Percentiles rank a stretch among this genome's conserved stretches.
phyloP scores from a whole-genome alignment of 1,140 invertebrate species.

The Aphaenogaster rudis region DNA sequence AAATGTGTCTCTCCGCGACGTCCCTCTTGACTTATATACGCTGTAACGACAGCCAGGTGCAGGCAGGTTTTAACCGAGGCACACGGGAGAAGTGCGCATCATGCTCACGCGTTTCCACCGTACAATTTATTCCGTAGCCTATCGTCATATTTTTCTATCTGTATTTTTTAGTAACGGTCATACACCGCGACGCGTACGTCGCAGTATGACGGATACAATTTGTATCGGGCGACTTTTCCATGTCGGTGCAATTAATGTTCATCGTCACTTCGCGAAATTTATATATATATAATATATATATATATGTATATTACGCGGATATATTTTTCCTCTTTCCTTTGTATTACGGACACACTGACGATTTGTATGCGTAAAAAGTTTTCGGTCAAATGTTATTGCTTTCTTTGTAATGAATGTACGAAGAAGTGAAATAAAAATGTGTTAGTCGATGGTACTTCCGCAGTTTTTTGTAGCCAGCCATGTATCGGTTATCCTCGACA shows the following conservation, averaged over 20 bases:
- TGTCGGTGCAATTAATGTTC: constrained; percentile 44
- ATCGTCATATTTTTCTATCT: constrained; percentile 74
- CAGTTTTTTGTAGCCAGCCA: background rate
- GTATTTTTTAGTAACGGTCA: constrained; percentile 63
- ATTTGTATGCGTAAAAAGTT: constrained; percentile 75
- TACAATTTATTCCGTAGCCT: constrained; percentile 67
- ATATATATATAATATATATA: background rate
- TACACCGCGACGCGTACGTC: constrained; percentile 26
- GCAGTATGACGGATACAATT: constrained; percentile 46
- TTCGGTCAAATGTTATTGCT: constrained; percentile 72
- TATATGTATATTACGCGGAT: constrained; percentile 16
- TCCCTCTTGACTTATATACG: constrained; percentile 33
- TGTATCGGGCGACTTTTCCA: constrained; percentile 37
- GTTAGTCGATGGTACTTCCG: constrained; percentile 64
- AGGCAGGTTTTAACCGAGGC: constrained; percentile 49
- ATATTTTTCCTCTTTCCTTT: constrained; percentile 72
- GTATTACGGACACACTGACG: constrained; percentile 63
- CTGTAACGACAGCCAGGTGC: constrained; percentile 59
- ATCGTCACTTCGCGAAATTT: constrained; percentile 36
- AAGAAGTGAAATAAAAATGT: constrained; percentile 78
- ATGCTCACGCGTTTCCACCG: constrained; percentile 72
- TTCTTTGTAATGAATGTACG: constrained; percentile 78
- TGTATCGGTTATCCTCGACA: background rate
- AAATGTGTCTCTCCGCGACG: constrained; percentile 67
- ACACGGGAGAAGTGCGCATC: constrained; percentile 52